Percentiles rank a stretch among this genome's conserved stretches.
Evolutionary conservation across 2,113 vertebrate genomes (phyloP).

Genomic region (Perccottus glenii): DNA sequence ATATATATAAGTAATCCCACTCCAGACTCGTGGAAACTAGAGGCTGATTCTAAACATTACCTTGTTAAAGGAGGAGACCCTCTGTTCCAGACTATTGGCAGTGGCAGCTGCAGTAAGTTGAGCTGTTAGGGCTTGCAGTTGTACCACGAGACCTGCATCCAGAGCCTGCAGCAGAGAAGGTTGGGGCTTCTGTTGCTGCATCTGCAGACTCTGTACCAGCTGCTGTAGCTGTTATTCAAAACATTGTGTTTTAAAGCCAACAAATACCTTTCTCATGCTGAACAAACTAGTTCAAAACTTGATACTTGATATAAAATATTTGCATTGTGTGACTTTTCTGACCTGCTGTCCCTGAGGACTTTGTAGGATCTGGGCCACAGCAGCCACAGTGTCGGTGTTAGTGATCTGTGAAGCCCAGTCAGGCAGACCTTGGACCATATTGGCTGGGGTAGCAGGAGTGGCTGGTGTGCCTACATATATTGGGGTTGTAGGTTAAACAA

Average conservation of each 20-base stretch:
- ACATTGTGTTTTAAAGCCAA: neutral
- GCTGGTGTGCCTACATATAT: slow-evolving; percentile 88
- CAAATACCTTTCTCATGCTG: neutral
- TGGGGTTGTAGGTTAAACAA: neutral
- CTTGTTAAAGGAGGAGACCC: slow-evolving; percentile 97
- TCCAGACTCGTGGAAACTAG: neutral
- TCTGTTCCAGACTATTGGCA: slow-evolving; percentile 94
- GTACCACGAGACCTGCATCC: slow-evolving; percentile 95
- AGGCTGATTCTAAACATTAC: slow-evolving; percentile 67
- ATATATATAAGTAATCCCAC: neutral
- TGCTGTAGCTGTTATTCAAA: slow-evolving; percentile 87
- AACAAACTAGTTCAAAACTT: neutral
- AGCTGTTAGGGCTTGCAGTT: slow-evolving; percentile 95
- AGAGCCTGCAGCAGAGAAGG: slow-evolving; percentile 95
- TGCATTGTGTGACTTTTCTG: slow-evolving; percentile 23
- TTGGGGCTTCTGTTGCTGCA: slow-evolving; percentile 98
- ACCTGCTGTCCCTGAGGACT: slow-evolving; percentile 99
- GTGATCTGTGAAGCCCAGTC: slow-evolving; percentile 98
- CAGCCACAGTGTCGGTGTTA: slow-evolving; percentile 95
- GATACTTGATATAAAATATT: neutral
- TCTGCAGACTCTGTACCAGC: slow-evolving; percentile 94
- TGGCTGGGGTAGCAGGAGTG: slow-evolving; percentile 95
- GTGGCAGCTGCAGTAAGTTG: slow-evolving; percentile 97
- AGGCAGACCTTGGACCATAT: slow-evolving; percentile 91
- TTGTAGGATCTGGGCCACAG: slow-evolving; percentile 96